Evolutionary conservation across 2,113 vertebrate genomes (phyloP).

Genomic region (Bambusicola thoracicus): DNA sequence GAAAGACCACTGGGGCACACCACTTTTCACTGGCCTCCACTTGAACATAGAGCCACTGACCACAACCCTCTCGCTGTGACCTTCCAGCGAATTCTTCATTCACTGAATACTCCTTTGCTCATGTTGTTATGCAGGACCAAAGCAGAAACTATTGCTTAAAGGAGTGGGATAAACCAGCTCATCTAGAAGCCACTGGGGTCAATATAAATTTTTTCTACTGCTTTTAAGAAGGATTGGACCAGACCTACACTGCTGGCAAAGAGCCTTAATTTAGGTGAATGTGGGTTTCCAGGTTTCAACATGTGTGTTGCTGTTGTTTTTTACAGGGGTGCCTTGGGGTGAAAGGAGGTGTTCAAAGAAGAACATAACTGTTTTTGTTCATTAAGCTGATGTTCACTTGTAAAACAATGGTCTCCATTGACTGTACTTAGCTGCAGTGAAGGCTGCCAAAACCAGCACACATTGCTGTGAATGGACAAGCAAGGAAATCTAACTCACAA

Average conservation of each 20-base stretch:
- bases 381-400: constrained; percentile 3
- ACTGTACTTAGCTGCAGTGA: not conserved
- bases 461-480: constrained; percentile 32
- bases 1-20: too few relatives aligned
- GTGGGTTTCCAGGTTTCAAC: constrained; percentile 38
- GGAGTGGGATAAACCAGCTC: rapidly evolving
- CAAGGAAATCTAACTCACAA: constrained; percentile 28
- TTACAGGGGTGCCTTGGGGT: not conserved
- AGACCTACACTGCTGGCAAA: not conserved
- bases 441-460: constrained; percentile 56
- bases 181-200: not conserved
- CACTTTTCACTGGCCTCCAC: too few relatives aligned
- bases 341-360: constrained; percentile 48
- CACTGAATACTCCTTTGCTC: not conserved
- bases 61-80: too few relatives aligned
- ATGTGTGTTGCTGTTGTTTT: not conserved
- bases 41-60: too few relatives aligned
- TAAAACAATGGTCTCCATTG: constrained; percentile 52
- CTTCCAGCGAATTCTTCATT: too few relatives aligned
- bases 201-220: not conserved
- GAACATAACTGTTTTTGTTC: constrained; percentile 41
- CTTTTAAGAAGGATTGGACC: not conserved
- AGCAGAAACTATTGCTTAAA: not conserved
- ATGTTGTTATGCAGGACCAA: not conserved
- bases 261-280: constrained; percentile 18